Conservation (phyloP, 2,797 vertebrate species). For the Chelonia mydas region DNA sequence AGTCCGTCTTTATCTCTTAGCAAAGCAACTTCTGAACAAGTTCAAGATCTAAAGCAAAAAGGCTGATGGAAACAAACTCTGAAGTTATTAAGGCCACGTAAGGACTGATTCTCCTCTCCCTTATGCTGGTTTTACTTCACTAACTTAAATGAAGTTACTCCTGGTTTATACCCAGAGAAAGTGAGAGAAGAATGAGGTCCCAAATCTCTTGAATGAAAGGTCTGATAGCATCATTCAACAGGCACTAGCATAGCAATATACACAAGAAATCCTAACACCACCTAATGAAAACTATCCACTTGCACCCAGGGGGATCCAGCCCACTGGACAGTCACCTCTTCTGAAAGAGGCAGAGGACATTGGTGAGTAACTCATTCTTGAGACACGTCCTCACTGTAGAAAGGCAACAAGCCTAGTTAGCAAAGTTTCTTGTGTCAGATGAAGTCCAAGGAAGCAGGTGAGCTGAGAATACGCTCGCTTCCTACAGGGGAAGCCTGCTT, state of each 20-base stretch:
- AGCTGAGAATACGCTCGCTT: not conserved
- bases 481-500: accelerated
- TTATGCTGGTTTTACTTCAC: accelerated
- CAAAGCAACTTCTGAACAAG: not conserved
- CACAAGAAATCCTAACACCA: not conserved
- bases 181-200: accelerated
- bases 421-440: not conserved
- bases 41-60: not conserved
- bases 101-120: not conserved
- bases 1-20: not conserved
- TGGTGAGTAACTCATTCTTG: accelerated
- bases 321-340: not conserved
- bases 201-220: not conserved
- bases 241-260: not conserved
- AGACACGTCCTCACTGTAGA: accelerated
- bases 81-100: accelerated
- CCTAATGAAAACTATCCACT: not conserved
- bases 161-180: not conserved
- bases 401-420: not conserved
- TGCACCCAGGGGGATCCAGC: not conserved
- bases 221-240: not conserved
- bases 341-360: not conserved
- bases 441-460: not conserved
- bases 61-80: accelerated
- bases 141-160: not conserved